Base-by-base conservation (phyloP, 2,113 vertebrate genomes). In the Rhinoptilus africanus region DNA sequence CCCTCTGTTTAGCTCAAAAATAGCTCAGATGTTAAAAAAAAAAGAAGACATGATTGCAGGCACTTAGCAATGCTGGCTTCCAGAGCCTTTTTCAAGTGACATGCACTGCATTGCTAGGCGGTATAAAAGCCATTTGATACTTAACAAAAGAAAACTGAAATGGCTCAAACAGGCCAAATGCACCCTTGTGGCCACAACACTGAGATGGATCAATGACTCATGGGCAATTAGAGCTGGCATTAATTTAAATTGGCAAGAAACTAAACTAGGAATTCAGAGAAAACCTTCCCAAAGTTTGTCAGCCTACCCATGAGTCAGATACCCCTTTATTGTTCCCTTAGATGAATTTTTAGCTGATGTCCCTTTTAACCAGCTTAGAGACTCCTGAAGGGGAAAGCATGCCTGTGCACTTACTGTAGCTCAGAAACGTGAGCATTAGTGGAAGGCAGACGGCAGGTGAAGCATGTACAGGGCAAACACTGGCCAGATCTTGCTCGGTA, bases 1-100 rank as follows among this genome's bases (percentile, higher is more conserved):
- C 73, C 56, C 73, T 91, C 86, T 81, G 54, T 80, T 94, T 68
- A 74, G 81, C 60, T 89, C 89, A 85, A 93, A 96, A 97, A 95
- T 95, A 97, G 67, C 87, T 96, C 66, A 50, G 60, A 95, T 73
- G 47, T 27, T 76, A 1, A 39, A 76, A 76, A 90, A 80, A 80
- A 18, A 27, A 26, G 26, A 10, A 3, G 22, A 10, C 28, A 56
- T 93, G 85, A 96, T 97, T 97, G 85, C 89, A 95, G 71, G 69
- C 81, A 88, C 53, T 96, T 85, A 72, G 32, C 53, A 82, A n/a
- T 0, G 10, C 62, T 84, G 41, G 50, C 14, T 69, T 89, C 74
- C 90, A 85, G 71, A 57, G 39, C 74, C 68, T 67, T 94, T 94
- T 89, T 54, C 68, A 41, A 76, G 72, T 41, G 75, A 47, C 77